These are phyloP conservation scores for Musca vetustissima DNA, from an alignment of 1,140 invertebrate genomes.

Conservation along the genomic window DNA sequence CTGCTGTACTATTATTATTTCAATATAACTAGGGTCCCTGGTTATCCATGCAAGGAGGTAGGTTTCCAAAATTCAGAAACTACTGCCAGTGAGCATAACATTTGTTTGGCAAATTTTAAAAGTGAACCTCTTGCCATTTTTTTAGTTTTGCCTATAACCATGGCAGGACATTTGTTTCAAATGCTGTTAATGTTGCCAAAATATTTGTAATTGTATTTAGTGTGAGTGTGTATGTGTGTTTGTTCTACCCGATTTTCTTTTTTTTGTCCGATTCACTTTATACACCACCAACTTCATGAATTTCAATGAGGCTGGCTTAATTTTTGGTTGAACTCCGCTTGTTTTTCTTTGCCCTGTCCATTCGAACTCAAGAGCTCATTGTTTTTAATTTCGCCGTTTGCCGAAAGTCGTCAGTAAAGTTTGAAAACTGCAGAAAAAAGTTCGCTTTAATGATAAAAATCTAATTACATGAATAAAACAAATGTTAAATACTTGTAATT, in stretches of 20 bases:
- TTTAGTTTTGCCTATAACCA: not conserved
- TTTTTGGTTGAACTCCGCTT: not conserved
- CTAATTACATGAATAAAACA: slow-evolving; percentile 14
- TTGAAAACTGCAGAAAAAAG: not conserved
- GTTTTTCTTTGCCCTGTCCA: not conserved
- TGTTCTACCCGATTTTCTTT: not conserved
- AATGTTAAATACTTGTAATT: slow-evolving; percentile 15
- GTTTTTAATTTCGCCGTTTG: not conserved
- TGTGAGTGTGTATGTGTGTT: not conserved
- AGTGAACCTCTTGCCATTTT: not conserved
- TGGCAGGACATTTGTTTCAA: slow-evolving; percentile 13
- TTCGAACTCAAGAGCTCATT: not conserved
- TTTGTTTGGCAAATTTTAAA: too few relatives aligned
- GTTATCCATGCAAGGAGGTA: not conserved
- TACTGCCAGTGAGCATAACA: too few relatives aligned
- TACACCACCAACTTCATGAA: slow-evolving; percentile 16
- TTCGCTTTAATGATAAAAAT: slow-evolving; percentile 16
- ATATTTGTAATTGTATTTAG: slow-evolving; percentile 20
- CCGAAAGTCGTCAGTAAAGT: not conserved
- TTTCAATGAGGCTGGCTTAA: slow-evolving; percentile 14
- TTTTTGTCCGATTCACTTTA: not conserved
- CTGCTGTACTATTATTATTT: not conserved
- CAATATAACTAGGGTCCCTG: not conserved
- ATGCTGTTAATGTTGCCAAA: slow-evolving; percentile 21
- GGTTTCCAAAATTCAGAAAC: too few relatives aligned